Evolutionary conservation across 2,113 vertebrate genomes (phyloP), one percentile per base, ranked within the genome.

Genomic region (Zosterops hypoxanthus): DNA sequence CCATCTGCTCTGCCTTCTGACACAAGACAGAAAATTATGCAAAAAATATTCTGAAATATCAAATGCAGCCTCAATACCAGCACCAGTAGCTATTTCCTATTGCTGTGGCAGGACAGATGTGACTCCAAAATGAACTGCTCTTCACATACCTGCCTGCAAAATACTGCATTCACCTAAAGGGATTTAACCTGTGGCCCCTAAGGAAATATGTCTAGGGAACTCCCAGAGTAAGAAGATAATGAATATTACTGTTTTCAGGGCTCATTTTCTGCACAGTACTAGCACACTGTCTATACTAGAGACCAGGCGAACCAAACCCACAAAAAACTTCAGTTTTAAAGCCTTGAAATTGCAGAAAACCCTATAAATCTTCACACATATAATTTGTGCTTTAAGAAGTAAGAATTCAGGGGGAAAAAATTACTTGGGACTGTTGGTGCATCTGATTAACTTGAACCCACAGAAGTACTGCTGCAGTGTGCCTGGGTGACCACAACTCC

Each of bases 261-360:
- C 63, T 68, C 69, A 41, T 0, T 25, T 76, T 86, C 59, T n/a
- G 26, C 26, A 6, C 1, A 36, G 18, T 9, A 28, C 24, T 33
- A 50, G 57, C 28, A 61, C 60, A 71, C 4, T 8, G 23, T 19
- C 66, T 61, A 26, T 33, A 49, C 56, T 26, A 52, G 36, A 87
- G 24, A 64, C 5, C 16, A 52, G 21, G 6, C 0, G 6, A 88
- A 80, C 15, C n/a, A 56, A 61, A 85, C 8, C 0, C 0, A 87
- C 25, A 66, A 9, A 29, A 90, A 90, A 21, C 19, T 52, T 82
- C 47, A 11, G 5, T 41, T 90, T 50, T 52, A 79, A 79, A 75
- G 23, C 15, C 22, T 31, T 47, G 34, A 17, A 31, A 49, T 28
- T 24, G 19, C n/a, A 77, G 36, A 60, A 93, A 86, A 68, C 34